phyloP scores from a whole-genome alignment of 2,797 vertebrate species.

The Onychomys arenicola region DNA sequence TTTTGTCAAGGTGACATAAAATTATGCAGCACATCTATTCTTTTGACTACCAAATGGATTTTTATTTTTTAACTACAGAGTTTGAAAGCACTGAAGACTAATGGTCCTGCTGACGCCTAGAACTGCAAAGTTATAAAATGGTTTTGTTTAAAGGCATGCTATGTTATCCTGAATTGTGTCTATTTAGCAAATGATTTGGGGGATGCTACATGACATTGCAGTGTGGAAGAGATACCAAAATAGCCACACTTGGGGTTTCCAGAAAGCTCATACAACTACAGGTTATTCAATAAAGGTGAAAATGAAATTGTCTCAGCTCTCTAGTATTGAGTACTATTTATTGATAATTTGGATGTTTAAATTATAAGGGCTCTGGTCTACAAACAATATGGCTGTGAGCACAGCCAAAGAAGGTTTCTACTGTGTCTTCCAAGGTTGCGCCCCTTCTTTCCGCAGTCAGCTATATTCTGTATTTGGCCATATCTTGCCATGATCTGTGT shows the following conservation, averaged over 20 bases:
- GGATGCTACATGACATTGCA: not conserved
- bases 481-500: not conserved
- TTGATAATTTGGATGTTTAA: constrained; percentile 64
- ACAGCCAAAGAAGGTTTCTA: constrained; percentile 7
- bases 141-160: constrained; percentile 51
- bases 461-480: constrained; percentile 11
- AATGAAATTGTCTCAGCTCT: constrained; percentile 52
- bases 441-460: not conserved
- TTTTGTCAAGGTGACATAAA: not conserved
- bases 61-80: constrained; percentile 4
- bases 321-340: constrained; percentile 23
- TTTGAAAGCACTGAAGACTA: constrained; percentile 36
- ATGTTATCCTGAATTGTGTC: constrained; percentile 5
- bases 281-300: constrained; percentile 46
- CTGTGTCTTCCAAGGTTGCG: constrained; percentile 2
- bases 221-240: constrained; percentile 1
- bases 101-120: constrained; percentile 23
- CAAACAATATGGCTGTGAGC: not conserved
- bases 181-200: constrained; percentile 15
- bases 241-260: not conserved
- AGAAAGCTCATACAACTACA: not conserved
- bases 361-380: constrained; percentile 15
- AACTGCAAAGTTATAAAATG: not conserved
- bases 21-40: not conserved
- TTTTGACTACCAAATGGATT: constrained; percentile 36